Evolutionary conservation across 2,113 vertebrate species (phyloP), one percentile per base, ranked within the genome.

Genomic region (Neoarius graeffei): DNA sequence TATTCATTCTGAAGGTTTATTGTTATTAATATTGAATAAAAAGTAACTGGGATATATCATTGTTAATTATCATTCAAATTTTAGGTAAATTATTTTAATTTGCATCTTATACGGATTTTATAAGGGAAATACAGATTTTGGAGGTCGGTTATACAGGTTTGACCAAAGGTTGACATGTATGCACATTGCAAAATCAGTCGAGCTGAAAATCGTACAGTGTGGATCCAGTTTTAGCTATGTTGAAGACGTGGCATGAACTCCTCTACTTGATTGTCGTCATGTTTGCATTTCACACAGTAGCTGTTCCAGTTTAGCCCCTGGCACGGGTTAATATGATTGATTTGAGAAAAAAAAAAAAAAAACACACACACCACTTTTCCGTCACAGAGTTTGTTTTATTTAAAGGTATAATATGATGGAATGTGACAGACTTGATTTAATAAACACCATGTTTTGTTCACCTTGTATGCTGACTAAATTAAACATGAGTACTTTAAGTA

Each of bases 381-480:
- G 27, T 81, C 57, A 82, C 35, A 2, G 42, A 85, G 73, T 50
- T 71, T 27, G 42, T 81, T 71, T 85, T 50, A 85, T 77, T 56
- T 60, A 56, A 56, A 85, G 79, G 79, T 81, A 69, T 90, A 79
- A 76, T 54, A 71, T 87, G 82, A 89, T 66, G 77, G 69, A 64
- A 82, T 15, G 83, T 87, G 86, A 83, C 35, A 90, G 30, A 71
- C 50, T 48, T 20, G 35, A 77, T 77, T 42, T 23, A 59, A 42
- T 79, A 82, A 81, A 60, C n/a, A 35, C 85, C 76, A 85, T 85
- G 85, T 90, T 86, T 79, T 89, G 74, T 90, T 88, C 91, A 86
- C 87, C 90, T 86, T 85, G 89, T 92, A 91, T 86, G 88, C 88
- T 81, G 80, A 89, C 81, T 90, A 89, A 89, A 92, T 89, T 90